Evolutionary conservation across 2,888 invertebrate species (phyloP).

Genomic region (Nomada flava): DNA sequence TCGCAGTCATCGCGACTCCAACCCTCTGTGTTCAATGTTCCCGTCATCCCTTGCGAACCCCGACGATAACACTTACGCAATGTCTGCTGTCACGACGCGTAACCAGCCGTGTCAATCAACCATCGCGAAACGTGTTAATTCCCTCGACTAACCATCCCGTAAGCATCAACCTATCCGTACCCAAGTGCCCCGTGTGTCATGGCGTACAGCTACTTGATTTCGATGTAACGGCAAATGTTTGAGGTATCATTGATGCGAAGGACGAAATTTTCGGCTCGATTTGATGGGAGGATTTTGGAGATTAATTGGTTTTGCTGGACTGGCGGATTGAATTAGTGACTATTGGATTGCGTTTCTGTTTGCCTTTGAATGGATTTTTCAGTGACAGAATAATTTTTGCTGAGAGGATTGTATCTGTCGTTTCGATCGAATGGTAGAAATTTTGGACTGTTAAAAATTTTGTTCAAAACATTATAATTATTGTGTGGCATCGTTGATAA

Average conservation of each 20-base stretch:
- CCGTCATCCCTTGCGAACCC: conserved; percentile 15
- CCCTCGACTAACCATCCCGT: conserved; percentile 44
- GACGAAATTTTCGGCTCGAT: not conserved
- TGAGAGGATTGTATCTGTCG: no score
- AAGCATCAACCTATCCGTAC: not conserved
- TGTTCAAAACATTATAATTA: no score
- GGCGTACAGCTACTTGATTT: not conserved
- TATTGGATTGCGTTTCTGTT: no score
- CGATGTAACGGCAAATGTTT: not conserved
- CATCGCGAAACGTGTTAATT: conserved; percentile 60
- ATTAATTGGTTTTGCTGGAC: not conserved
- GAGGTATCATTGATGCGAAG: not conserved
- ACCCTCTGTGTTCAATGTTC: conserved; percentile 24
- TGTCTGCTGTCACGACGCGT: conserved; percentile 53
- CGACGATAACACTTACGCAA: conserved; percentile 59
- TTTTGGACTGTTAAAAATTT: no score
- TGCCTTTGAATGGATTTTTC: no score
- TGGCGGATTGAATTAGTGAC: no score
- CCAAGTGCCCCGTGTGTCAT: no score
- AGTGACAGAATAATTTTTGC: no score
- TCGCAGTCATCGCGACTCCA: conserved; percentile 25
- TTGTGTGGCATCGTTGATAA: no score
- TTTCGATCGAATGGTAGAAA: no score
- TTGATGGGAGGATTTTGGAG: no score
- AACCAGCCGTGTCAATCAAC: conserved; percentile 54